Evolutionary conservation across 2,797 vertebrate genomes (phyloP), one percentile per base, ranked within the genome.

Genomic region (Acipenser ruthenus): DNA sequence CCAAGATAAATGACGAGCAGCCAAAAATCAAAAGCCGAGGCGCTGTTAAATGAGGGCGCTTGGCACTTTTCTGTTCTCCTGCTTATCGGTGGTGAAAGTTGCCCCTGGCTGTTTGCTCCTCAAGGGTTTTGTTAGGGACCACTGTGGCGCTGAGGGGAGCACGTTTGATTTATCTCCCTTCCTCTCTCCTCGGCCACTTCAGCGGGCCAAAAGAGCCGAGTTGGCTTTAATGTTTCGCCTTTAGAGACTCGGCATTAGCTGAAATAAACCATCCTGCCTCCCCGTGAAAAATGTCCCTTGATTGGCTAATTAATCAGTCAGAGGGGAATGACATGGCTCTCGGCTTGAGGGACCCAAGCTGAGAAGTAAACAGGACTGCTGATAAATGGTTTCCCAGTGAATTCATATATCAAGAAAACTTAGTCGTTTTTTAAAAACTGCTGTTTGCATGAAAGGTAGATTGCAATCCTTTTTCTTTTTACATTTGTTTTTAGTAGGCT

Each of bases 251-350:
- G 73, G 89, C 92, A 92, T 95, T 95, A 95, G 93, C 93, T 94
- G 92, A 89, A 93, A 90, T 93, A 95, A 97, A 93, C 92, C 94
- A 83, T 93, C 89, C 88, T 91, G 91, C 91, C 91, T 92, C 90
- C 78, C 84, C 83, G 93, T 99, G 96, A 98, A 98, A 97, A 99
- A 98, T 99, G 94, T 89, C 92, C 91, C 86, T 89, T 93, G 93
- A 97, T 95, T 95, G 94, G 93, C 94, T 97, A 99, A 99, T 99
- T 99, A 99, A 99, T 99, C 96, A 99, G 96, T 99, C 96, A 98
- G 96, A 96, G 92, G 92, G 94, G 94, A 97, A 94, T 95, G 93
- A 95, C 93, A 92, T 88, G 90, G 89, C 90, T 91, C 86, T 92
- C 73, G 87, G 93, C 95, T 94, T 94, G 93, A 94, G 95, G 95